Conservation (phyloP, 2,113 vertebrate genomes). For the Phaethornis superciliosus region DNA sequence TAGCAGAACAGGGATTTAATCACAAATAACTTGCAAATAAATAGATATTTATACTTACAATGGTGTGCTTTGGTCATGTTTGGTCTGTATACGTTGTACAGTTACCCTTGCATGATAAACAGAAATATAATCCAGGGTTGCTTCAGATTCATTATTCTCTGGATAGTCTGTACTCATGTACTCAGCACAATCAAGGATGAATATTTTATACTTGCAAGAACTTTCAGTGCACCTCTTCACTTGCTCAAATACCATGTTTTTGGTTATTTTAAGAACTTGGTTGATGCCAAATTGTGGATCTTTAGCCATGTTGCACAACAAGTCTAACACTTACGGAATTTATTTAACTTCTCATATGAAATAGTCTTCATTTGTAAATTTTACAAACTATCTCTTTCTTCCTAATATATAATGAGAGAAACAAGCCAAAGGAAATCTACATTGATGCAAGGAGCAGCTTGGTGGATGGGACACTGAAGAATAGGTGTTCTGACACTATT, state of each 20-base stretch:
- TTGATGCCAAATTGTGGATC: neutral
- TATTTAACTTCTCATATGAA: neutral
- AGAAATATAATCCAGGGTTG: neutral
- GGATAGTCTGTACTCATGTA: neutral
- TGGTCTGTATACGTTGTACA: neutral
- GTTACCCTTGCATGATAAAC: neutral
- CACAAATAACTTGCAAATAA: neutral
- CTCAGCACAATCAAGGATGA: neutral
- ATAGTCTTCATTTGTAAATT: neutral
- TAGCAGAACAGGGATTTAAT: neutral
- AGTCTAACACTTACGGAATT: neutral
- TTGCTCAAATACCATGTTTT: neutral
- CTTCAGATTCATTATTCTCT: conserved; percentile 11
- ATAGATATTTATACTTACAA: neutral
- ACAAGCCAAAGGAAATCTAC: neutral
- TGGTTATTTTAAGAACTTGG: neutral
- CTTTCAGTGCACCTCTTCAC: neutral
- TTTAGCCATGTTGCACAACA: neutral
- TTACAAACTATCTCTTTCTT: neutral
- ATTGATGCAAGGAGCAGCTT: neutral
- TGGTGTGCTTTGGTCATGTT: neutral
- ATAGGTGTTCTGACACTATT: neutral
- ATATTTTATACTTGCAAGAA: neutral
- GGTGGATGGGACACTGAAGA: neutral
- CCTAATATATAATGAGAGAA: neutral